Base-by-base conservation (phyloP, 2,888 invertebrate genomes). In the Ormyrus labotus region DNA sequence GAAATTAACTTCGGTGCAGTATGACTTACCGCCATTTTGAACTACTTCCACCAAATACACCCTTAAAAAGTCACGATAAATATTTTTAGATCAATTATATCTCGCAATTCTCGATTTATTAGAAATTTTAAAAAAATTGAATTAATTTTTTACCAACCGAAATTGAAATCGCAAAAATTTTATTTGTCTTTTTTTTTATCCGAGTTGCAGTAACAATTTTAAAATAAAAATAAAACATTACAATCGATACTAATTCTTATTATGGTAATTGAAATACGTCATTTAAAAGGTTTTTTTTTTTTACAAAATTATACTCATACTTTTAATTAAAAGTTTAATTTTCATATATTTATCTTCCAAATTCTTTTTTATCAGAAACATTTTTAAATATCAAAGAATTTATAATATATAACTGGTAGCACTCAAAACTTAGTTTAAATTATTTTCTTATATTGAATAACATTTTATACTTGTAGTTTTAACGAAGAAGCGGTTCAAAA, bases 1-100 rank as follows among this genome's bases (percentile, higher is more conserved):
- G 61, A 80, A 80, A 78, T 80, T 83, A 63, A 80, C 67, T 81
- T 80, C 79, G 83, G 78, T 83, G 84, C 84, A 80, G 82, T 87
- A 84, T 85, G 87, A 88, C 87, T 90, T 89, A 88, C 90, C 90
- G 90, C 90, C 90, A 90, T 90, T 90, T 90, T 90, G 90, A 89
- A 90, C 88, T 87, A 89, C 89, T 89, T 89, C 90, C 90, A 90
- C 88, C 89, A 90, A 90, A 87, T 89, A 89, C 90, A 89, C 89
- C 87, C 85, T 85, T 86, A 85, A 34, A 75, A 81, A 84, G 81
- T 81, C 81, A 81, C 68, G 51, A 78, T 68, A 68, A 61, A 45
- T 57, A 13, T 65, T 19, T 9, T 11, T 64, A 72, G 13, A 64
- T 65, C 58, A 80, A 80, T 65, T 71, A 81, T 74, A 73, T 78